Evolutionary conservation across 2,888 invertebrate species (phyloP).

Genomic region (Acheta domesticus): DNA sequence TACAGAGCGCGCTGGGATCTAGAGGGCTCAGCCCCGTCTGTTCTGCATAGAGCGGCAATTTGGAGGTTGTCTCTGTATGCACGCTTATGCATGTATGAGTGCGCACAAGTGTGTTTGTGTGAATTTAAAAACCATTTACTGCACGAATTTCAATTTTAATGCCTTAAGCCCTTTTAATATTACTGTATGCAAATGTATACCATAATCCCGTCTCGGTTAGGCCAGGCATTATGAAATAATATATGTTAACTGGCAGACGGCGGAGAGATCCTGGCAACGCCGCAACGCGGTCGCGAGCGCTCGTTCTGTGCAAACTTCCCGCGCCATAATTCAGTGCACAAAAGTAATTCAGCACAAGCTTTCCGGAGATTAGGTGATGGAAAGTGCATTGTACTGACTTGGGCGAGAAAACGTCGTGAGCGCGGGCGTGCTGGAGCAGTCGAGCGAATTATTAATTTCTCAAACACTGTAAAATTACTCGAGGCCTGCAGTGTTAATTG

Average conservation of each 20-base stretch:
- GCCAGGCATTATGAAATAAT: constrained; percentile 5
- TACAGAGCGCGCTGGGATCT: no score
- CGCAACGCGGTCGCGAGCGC: not conserved
- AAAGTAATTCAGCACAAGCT: not conserved
- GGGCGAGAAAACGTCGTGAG: not conserved
- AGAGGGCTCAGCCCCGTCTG: no score
- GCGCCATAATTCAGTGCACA: not conserved
- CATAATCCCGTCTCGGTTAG: not conserved
- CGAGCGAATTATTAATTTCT: no score
- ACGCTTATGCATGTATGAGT: not conserved
- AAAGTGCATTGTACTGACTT: not conserved
- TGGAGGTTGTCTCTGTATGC: not conserved
- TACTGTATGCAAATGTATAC: not conserved
- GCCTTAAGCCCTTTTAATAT: not conserved
- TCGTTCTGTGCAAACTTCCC: not conserved
- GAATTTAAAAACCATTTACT: constrained; percentile 10
- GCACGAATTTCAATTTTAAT: constrained; percentile 5
- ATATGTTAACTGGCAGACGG: not conserved
- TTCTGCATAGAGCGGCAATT: not conserved
- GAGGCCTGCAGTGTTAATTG: no score
- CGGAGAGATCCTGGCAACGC: not conserved
- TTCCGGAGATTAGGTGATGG: not conserved
- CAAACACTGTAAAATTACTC: no score
- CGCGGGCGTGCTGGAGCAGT: no score
- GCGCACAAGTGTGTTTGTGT: not conserved